Evolutionary conservation across 2,888 invertebrate genomes (phyloP).

Genomic region (Machimus rusticus): DNA sequence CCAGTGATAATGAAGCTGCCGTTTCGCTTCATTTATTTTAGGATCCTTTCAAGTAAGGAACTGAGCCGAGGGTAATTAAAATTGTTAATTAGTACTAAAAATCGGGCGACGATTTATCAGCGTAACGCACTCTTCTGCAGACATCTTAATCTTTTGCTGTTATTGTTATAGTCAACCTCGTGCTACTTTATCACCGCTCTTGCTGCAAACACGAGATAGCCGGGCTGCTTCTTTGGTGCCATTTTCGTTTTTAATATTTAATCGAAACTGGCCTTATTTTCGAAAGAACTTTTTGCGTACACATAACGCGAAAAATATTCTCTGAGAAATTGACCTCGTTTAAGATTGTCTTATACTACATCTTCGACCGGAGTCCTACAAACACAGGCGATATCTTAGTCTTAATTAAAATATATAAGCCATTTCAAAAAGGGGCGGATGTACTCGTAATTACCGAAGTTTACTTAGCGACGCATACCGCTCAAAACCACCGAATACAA

Average conservation of each 20-base stretch:
- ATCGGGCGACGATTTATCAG: conserved; percentile 6
- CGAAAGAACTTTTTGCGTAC: neutral
- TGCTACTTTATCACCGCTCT: conserved; percentile 12
- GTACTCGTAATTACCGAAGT: neutral
- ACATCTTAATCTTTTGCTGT: conserved; percentile 13
- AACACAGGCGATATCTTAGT: neutral
- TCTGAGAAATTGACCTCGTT: neutral
- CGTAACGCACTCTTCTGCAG: conserved; percentile 15
- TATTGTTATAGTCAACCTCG: conserved; percentile 26
- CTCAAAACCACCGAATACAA: neutral
- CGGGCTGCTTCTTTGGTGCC: neutral
- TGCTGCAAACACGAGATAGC: conserved; percentile 25
- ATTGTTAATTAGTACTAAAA: conserved; percentile 21
- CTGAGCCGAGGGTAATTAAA: neutral
- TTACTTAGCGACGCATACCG: neutral
- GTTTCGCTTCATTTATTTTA: neutral
- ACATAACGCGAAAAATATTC: neutral
- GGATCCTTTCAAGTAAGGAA: neutral
- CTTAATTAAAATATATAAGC: neutral
- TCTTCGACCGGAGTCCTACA: neutral
- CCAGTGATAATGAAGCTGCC: neutral
- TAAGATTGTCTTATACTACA: neutral
- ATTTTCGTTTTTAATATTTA: neutral
- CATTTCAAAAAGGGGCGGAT: neutral
- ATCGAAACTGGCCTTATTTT: conserved; percentile 17